phyloP scores from a whole-genome alignment of 2,888 invertebrate genomes.

The Endomychus coccineus region DNA sequence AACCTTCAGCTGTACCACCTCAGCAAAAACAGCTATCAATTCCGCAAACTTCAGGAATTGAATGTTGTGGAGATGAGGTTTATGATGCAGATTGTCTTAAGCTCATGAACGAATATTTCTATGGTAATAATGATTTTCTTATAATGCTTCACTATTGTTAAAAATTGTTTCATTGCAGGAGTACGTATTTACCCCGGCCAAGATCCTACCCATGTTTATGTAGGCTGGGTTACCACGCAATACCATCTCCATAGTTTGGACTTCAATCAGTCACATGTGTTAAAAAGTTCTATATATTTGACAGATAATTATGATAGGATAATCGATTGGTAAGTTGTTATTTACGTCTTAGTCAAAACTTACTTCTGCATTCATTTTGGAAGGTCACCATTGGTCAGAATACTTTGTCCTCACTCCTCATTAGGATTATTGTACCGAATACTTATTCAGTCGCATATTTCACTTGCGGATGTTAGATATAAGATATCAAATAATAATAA shows the following conservation, averaged over 20 bases:
- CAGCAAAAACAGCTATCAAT: conserved; percentile 69
- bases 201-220: conserved; percentile 89
- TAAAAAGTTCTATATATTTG: conserved; percentile 72
- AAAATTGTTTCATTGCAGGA: conserved; percentile 37
- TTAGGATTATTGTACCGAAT: too few species aligned
- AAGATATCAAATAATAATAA: too few species aligned
- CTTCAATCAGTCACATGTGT: conserved; percentile 81
- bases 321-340: conserved; percentile 58
- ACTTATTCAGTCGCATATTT: too few species aligned
- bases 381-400: too few species aligned
- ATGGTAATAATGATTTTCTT: conserved; percentile 47
- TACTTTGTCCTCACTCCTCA: neutral
- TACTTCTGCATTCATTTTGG: too few species aligned
- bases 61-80: conserved; percentile 78
- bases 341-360: neutral
- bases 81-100: conserved; percentile 82
- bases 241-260: conserved; percentile 88
- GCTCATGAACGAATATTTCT: conserved; percentile 96
- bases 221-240: conserved; percentile 99
- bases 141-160: neutral
- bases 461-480: too few species aligned
- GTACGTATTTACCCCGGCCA: conserved; percentile 87
- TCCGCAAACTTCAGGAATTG: conserved; percentile 62
- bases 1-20: conserved; percentile 49
- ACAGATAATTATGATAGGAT: conserved; percentile 73